Percentiles rank a stretch among this genome's conserved stretches.
phyloP scores from a whole-genome alignment of 2,888 invertebrate species.

The Embidobia sp. region DNA sequence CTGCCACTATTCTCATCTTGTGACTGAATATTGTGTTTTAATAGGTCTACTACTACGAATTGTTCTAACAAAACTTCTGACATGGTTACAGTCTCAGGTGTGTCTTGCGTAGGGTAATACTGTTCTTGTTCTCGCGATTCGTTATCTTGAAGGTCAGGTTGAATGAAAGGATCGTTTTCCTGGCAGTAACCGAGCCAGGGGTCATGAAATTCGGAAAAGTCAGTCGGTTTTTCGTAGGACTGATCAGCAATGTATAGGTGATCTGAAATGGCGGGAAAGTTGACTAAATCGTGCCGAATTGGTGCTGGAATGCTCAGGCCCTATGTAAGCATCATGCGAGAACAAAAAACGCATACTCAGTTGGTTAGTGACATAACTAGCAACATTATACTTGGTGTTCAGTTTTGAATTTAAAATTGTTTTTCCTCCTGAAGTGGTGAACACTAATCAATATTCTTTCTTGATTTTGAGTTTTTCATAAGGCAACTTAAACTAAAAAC shows the following conservation, averaged over 20 bases:
- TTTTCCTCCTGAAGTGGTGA: no score
- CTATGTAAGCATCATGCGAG: constrained; percentile 81
- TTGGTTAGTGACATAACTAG: constrained; percentile 76
- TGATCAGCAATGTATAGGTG: constrained; percentile 64
- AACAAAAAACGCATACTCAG: constrained; percentile 80
- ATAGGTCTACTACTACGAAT: constrained; percentile 26
- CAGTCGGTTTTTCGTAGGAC: constrained; percentile 64
- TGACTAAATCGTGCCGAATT: constrained; percentile 76
- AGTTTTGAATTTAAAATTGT: constrained; percentile 60
- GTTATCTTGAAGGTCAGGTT: neutral
- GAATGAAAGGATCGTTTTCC: constrained; percentile 45
- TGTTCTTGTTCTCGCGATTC: constrained; percentile 31
- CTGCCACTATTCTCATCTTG: neutral
- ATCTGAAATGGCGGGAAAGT: constrained; percentile 62
- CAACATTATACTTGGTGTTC: constrained; percentile 69
- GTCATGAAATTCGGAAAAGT: constrained; percentile 83
- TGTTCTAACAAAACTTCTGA: constrained; percentile 20
- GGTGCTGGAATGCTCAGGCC: constrained; percentile 79
- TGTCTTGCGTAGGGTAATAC: constrained; percentile 24
- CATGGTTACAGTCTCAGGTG: neutral
- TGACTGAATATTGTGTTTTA: neutral
- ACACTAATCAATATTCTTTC: constrained; percentile 2
- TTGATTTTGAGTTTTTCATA: neutral
- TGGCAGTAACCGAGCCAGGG: constrained; percentile 89
- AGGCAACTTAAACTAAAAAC: no score